Percentiles rank a stretch among this genome's conserved stretches.
These are phyloP conservation scores for Proterorhinus semilunaris DNA, from an alignment of 2,113 vertebrate species.

Conservation along the genomic window DNA sequence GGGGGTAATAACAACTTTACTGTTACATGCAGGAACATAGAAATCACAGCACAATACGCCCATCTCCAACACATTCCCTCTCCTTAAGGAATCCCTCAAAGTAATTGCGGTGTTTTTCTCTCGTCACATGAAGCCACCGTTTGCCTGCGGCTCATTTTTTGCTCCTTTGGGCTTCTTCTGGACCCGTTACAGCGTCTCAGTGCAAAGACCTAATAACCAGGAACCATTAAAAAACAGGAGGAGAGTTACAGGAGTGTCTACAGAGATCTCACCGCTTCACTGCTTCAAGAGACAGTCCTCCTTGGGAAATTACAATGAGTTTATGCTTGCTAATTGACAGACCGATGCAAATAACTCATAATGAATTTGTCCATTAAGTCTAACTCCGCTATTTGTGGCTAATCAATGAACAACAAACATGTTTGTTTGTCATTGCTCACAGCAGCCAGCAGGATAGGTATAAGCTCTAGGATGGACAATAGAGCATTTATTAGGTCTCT, in stretches of 20 bases:
- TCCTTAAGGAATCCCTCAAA: conserved; percentile 28
- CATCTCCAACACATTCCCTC: not conserved
- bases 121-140: conserved; percentile 38
- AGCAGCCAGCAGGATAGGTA: no score
- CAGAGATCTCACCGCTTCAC: conserved; percentile 55
- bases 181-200: conserved; percentile 41
- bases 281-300: conserved; percentile 44
- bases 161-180: conserved; percentile 54
- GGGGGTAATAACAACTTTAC: not conserved
- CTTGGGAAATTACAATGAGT: conserved; percentile 49
- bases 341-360: no score
- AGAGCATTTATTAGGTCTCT: no score
- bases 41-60: conserved; percentile 15
- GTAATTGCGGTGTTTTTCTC: conserved; percentile 6
- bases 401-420: no score
- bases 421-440: no score
- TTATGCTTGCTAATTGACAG: not conserved
- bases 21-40: conserved; percentile 15
- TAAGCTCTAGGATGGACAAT: no score
- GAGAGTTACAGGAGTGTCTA: conserved; percentile 61
- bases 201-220: conserved; percentile 49
- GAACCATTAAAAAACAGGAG: conserved; percentile 52
- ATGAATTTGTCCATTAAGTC: no score
- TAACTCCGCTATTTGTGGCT: no score
- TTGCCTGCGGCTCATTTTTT: conserved; percentile 22